Conservation (phyloP, 2,888 invertebrate species). For the Perizoma flavofasciatum region DNA sequence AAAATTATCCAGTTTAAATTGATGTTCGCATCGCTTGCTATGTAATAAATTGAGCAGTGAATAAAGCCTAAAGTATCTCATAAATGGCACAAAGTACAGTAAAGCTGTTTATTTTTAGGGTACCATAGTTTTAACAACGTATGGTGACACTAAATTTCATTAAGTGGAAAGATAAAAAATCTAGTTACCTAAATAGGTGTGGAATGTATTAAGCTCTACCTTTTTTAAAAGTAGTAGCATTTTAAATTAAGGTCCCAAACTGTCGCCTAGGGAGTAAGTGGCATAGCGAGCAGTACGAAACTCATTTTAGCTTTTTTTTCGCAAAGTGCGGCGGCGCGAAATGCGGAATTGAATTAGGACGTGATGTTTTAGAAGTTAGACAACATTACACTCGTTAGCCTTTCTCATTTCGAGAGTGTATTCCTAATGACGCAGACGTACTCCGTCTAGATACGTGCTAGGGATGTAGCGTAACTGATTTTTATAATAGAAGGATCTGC, state of each 20-base stretch:
- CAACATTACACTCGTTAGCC: slow-evolving; percentile 40
- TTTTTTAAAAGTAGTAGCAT: slow-evolving; percentile 23
- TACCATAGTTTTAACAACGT: too few species aligned
- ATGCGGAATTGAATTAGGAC: slow-evolving; percentile 41
- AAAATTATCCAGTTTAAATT: slow-evolving; percentile 41
- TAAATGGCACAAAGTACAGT: too few species aligned
- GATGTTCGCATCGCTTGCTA: slow-evolving; percentile 4
- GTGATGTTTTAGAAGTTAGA: slow-evolving; percentile 42
- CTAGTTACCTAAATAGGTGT: background rate
- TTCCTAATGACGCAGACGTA: slow-evolving; percentile 32
- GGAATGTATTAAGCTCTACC: slow-evolving; percentile 11
- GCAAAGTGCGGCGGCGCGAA: slow-evolving; percentile 30
- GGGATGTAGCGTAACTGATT: slow-evolving; percentile 21
- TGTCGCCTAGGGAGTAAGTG: slow-evolving; percentile 32
- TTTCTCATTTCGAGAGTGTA: slow-evolving; percentile 37
- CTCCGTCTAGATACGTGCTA: slow-evolving; percentile 26
- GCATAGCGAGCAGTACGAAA: slow-evolving; percentile 38
- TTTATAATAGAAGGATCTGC: slow-evolving; percentile 24
- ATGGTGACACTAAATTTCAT: background rate
- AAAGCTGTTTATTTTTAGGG: too few species aligned
- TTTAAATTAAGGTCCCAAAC: slow-evolving; percentile 23
- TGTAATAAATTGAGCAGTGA: slow-evolving; percentile 2
- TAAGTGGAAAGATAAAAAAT: background rate
- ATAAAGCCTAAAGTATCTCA: too few species aligned
- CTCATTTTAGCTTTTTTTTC: slow-evolving; percentile 28